Conservation (phyloP, 2,113 vertebrate species). For the Muntiacus reevesi region DNA sequence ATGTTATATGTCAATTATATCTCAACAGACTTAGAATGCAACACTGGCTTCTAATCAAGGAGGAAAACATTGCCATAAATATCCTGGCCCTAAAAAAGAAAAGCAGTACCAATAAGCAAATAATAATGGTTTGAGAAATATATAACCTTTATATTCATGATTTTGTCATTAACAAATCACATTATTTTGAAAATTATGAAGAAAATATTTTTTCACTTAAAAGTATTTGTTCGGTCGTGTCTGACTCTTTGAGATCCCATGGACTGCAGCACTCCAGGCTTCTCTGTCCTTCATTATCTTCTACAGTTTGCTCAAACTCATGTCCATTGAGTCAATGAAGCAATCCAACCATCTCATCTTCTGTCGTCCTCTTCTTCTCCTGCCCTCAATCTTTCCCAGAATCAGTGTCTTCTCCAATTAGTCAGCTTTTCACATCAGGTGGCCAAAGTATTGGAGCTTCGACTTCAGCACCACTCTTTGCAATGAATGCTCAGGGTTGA, state of each 20-base stretch:
- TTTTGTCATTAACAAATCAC: background rate
- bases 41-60: background rate
- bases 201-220: background rate
- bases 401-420: background rate
- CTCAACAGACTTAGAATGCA: background rate
- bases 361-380: background rate
- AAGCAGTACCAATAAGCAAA: background rate
- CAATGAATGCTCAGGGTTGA: background rate
- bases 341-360: background rate
- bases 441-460: background rate
- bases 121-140: background rate
- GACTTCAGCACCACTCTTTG: background rate
- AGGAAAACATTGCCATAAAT: background rate
- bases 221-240: background rate
- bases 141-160: background rate
- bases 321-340: background rate
- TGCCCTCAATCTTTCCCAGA: background rate
- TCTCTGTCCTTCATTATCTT: background rate
- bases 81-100: background rate
- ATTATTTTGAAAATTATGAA: background rate
- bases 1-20: background rate
- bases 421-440: background rate
- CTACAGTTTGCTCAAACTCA: background rate
- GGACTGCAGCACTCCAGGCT: background rate
- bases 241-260: background rate